phyloP scores from a whole-genome alignment of 2,888 invertebrate species.

The Hydriomena furcata region DNA sequence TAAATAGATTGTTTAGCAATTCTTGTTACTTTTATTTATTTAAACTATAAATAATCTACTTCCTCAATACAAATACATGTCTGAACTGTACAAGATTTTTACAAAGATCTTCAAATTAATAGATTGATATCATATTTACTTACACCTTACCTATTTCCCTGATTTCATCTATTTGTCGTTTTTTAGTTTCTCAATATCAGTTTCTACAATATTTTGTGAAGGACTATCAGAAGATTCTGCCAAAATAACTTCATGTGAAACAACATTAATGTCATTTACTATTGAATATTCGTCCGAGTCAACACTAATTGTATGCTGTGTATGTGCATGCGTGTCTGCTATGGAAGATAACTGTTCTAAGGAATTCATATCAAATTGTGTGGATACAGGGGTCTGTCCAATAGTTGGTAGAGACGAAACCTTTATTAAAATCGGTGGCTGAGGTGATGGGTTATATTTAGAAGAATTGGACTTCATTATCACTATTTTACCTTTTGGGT shows the following conservation, averaged over 20 bases:
- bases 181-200: constrained; percentile 9
- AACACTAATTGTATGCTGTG: not conserved
- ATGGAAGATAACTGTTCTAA: constrained; percentile 13
- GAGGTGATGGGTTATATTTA: constrained; percentile 10
- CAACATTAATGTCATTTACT: constrained; percentile 8
- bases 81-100: too few species aligned
- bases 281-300: not conserved
- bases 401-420: constrained; percentile 5
- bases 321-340: constrained; percentile 1
- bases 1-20: too few species aligned
- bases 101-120: too few species aligned
- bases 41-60: too few species aligned
- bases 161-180: not conserved
- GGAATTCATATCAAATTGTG: constrained; percentile 15
- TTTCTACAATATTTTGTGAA: constrained; percentile 10
- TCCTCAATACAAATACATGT: too few species aligned
- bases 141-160: too few species aligned
- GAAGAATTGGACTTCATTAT: constrained; percentile 11
- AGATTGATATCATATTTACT: too few species aligned
- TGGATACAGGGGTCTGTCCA: not conserved
- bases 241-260: constrained; percentile 19
- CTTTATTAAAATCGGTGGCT: constrained; percentile 23
- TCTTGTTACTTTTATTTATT: too few species aligned
- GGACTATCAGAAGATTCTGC: not conserved
- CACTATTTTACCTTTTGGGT: constrained; percentile 16